phyloP scores from a whole-genome alignment of 2,888 invertebrate species.

The Hemicrepidius hirtus region DNA sequence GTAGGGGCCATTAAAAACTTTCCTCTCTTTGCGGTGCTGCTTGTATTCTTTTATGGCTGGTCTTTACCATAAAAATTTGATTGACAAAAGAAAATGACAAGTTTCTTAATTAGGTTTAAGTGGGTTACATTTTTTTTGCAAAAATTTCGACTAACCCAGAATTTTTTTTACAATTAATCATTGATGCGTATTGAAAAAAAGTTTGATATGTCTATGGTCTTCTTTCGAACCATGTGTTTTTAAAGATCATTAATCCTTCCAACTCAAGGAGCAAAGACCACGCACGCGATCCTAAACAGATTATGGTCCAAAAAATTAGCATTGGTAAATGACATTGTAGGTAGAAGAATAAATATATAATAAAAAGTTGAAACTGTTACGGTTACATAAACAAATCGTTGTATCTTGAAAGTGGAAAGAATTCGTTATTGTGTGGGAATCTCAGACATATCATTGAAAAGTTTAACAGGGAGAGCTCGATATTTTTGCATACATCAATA shows the following conservation, averaged over 20 bases:
- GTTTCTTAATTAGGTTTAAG: neutral
- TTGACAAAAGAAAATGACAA: conserved; percentile 25
- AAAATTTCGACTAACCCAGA: neutral
- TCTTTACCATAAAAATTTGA: conserved; percentile 12
- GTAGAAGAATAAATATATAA: conserved; percentile 27
- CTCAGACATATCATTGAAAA: conserved; percentile 19
- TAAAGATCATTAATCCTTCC: neutral
- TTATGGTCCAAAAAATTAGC: conserved; percentile 6
- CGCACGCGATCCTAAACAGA: neutral
- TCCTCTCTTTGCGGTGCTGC: neutral
- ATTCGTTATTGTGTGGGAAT: conserved; percentile 22
- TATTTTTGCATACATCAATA: conserved; percentile 29
- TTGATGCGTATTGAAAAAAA: neutral
- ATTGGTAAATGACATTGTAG: conserved; percentile 15
- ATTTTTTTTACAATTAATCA: neutral
- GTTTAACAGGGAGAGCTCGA: neutral
- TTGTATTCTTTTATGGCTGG: neutral
- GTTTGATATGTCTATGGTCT: neutral
- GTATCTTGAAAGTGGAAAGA: conserved; percentile 8
- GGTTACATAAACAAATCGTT: conserved; percentile 22
- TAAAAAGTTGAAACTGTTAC: conserved; percentile 25
- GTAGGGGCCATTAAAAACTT: conserved; percentile 25
- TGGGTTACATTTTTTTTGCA: conserved; percentile 10
- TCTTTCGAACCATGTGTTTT: neutral
- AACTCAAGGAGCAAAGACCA: conserved; percentile 1